Conservation (phyloP, 2,113 vertebrate species). For the Microtus pennsylvanicus region DNA sequence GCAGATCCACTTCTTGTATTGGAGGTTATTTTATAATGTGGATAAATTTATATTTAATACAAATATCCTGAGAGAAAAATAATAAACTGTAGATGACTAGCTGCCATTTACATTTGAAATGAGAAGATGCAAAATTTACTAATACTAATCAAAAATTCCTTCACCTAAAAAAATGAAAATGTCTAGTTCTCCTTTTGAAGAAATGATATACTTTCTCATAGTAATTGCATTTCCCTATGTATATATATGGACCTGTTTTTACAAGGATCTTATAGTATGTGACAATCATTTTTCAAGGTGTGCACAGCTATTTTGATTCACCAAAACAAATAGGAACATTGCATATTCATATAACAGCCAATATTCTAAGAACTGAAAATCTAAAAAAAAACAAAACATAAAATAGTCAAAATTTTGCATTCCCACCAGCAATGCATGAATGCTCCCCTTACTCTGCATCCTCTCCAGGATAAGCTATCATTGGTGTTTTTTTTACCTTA, state of each 20-base stretch:
- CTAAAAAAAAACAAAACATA: not conserved
- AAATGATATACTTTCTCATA: not conserved
- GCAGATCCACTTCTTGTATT: conserved; percentile 61
- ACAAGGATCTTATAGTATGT: not conserved
- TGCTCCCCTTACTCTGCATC: no score
- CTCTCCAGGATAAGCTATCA: no score
- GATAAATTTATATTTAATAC: conserved; percentile 53
- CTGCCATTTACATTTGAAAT: conserved; percentile 41
- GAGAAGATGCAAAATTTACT: conserved; percentile 32
- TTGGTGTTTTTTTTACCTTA: no score
- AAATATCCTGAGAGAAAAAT: not conserved
- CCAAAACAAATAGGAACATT: not conserved
- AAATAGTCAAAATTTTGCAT: not conserved
- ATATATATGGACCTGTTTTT: not conserved
- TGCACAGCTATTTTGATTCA: not conserved
- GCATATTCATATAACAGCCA: not conserved
- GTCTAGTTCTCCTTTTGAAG: not conserved
- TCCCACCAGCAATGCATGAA: no score
- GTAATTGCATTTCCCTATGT: not conserved
- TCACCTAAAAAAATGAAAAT: conserved; percentile 22
- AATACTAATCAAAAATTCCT: conserved; percentile 36
- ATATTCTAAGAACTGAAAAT: not conserved
- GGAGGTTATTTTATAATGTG: conserved; percentile 11
- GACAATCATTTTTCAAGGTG: not conserved
- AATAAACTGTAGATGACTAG: not conserved